Evolutionary conservation across 2,888 invertebrate species (phyloP), one percentile per base, ranked within the genome.

Genomic region (Rotaria macrura): DNA sequence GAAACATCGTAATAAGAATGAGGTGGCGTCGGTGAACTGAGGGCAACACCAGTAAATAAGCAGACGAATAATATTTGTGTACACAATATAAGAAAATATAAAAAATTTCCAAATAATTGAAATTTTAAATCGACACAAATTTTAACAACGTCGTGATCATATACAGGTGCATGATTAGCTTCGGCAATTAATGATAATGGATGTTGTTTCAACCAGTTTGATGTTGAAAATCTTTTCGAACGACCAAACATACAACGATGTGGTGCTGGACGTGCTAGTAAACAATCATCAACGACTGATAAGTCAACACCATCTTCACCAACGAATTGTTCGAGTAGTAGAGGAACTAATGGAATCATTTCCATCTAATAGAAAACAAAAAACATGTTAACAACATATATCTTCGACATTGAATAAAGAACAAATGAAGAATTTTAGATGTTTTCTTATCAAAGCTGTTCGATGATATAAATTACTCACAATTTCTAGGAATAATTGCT

Each of bases 51-150:
- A 25, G 79, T 79, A 43, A 43, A 43, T 43, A 79, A 6, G 14
- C 25, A n/a, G 2, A 79, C 79, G 14, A 79, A 79, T 2, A n/a
- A 79, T 20, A 79, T n/a, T 79, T 79, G 79, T 79, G 79, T 43
- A 79, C 43, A 43, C n/a, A 79, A 43, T 10, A 79, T 79, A 10
- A 79, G n/a, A 10, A 79, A 43, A 79, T 79, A 79, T 43, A 79
- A 14, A 79, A 79, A 79, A 79, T 79, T 79, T 43, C 79, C 79
- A 43, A 79, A 79, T 79, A 79, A 79, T 79, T 43, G 79, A 79
- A 79, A 79, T 43, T 79, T 79, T 79, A 79, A 79, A 79, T 79
- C 79, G 6, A 79, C 79, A 79, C 79, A 79, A n/a, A 79, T 79
- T 79, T 79, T 79, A 7, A 79, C 79, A n/a, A 79, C n/a, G n/a